A percentile compares a stretch with the other conserved stretches of the same genome.
Evolutionary conservation across 1,140 invertebrate species (phyloP).

Genomic region (Drosophila auraria): DNA sequence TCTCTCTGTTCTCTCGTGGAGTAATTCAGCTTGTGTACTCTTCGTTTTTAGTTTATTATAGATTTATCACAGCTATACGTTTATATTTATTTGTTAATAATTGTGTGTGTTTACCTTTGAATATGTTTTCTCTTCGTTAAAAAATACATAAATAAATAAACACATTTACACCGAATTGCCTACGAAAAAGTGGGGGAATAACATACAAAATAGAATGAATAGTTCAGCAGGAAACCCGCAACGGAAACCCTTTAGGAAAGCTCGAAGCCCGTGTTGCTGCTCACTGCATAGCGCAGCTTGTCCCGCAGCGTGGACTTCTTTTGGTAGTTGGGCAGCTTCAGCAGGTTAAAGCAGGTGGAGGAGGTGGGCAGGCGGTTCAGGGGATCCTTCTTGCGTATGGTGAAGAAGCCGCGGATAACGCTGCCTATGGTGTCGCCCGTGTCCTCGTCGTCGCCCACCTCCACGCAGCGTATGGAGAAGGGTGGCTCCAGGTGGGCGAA

Average conservation of each 20-base stretch:
- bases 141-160: constrained; percentile 21
- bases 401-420: constrained; percentile 99
- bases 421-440: constrained; percentile 90
- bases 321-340: constrained; percentile 99
- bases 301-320: constrained; percentile 97
- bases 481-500: constrained; percentile 99
- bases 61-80: constrained; percentile 82
- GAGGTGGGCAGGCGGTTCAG: constrained; percentile 98
- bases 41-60: constrained; percentile 68
- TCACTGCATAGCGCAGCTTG: constrained; percentile 98
- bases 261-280: constrained; percentile 99
- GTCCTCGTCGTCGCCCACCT: constrained; percentile 99
- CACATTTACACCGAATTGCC: constrained; percentile 31
- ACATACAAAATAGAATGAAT: constrained; percentile 41
- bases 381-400: constrained; percentile 97
- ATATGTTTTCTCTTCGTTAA: constrained; percentile 13
- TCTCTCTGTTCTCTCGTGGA: constrained; percentile 20
- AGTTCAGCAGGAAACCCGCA: not conserved
- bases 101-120: constrained; percentile 51
- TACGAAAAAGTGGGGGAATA: constrained; percentile 18
- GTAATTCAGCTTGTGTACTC: constrained; percentile 71
- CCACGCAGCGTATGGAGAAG: constrained; percentile 99
- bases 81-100: constrained; percentile 71
- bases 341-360: constrained; percentile 99
- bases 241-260: constrained; percentile 89